Conservation (phyloP, 2,888 invertebrate genomes). For the Drosophila atripex region DNA sequence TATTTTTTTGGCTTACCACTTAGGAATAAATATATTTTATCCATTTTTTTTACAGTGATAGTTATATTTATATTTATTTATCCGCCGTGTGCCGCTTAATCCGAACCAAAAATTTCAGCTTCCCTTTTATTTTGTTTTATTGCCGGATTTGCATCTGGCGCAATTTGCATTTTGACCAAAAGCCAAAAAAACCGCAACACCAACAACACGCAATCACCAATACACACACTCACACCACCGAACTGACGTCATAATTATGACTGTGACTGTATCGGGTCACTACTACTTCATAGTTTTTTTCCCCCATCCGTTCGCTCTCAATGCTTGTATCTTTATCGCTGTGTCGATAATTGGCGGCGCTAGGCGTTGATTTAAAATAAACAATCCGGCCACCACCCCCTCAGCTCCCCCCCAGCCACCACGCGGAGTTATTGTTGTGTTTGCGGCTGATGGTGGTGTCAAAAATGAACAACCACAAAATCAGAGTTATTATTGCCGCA, state of each 20-base stretch:
- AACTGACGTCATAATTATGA: constrained; percentile 67
- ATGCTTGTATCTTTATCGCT: constrained; percentile 55
- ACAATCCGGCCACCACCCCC: constrained; percentile 45
- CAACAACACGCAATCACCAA: constrained; percentile 21
- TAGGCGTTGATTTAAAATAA: constrained; percentile 65
- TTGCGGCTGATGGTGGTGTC: constrained; percentile 71
- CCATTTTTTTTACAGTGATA: not conserved
- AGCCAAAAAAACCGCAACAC: constrained; percentile 45
- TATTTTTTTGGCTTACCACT: not conserved
- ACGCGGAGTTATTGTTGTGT: constrained; percentile 45
- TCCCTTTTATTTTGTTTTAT: constrained; percentile 8
- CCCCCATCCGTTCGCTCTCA: not conserved
- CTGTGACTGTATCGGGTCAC: constrained; percentile 26
- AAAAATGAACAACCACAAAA: constrained; percentile 74
- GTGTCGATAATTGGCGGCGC: constrained; percentile 69
- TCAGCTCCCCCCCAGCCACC: constrained; percentile 3
- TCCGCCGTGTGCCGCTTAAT: constrained; percentile 43
- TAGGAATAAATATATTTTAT: not conserved
- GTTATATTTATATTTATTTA: constrained; percentile 1
- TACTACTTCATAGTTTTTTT: constrained; percentile 46
- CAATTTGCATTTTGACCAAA: constrained; percentile 35
- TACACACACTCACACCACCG: constrained; percentile 10
- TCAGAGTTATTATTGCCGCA: constrained; percentile 72
- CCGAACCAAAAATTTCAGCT: constrained; percentile 24
- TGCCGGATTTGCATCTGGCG: constrained; percentile 60